Evolutionary conservation across 2,888 invertebrate species (phyloP), one percentile per base, ranked within the genome.

Genomic region (Caenorhabditis parvicauda): DNA sequence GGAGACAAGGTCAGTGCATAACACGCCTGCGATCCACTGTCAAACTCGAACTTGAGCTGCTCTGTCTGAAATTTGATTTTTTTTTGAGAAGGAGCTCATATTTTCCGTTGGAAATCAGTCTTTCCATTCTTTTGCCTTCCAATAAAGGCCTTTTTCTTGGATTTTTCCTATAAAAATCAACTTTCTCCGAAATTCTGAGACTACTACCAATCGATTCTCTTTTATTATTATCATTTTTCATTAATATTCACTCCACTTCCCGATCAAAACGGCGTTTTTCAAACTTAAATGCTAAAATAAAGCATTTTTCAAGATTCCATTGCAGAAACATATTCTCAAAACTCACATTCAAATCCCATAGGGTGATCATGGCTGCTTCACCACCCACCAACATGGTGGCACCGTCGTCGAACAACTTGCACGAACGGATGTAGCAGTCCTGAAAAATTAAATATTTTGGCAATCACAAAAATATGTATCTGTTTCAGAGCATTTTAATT

Each of bases 1-100:
- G 92, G 92, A 76, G 91, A 91, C 76, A 95, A 92, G 54, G 94
- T 93, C 14, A 95, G 86, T n/a, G 94, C 94, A 82, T 95, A 95
- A 83, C 94, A 95, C 0, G 94, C 94, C 2, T 93, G 93, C 1
- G 93, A 68, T 54, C 89, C 90, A 0, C 92, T 92, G 7, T 92
- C 92, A 66, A 95, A 86, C 83, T 94, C 93, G 12, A 91, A 91
- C 82, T 92, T 90, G 80, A 93, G 91, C 54, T 58, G 62, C 44
- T 70, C 58, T 14, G 64, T 65, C 58, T 76, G 51, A 37, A 74
- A 59, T 47, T n/a, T n/a, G n/a, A n/a, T n/a, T n/a, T n/a, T n/a
- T n/a, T n/a, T n/a, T n/a, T n/a, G n/a, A n/a, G n/a, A n/a, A n/a
- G n/a, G n/a, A n/a, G n/a, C n/a, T n/a, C n/a, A n/a, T n/a, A n/a